Conservation (phyloP, 2,797 vertebrate genomes). For the Pangasius mekongensis region DNA sequence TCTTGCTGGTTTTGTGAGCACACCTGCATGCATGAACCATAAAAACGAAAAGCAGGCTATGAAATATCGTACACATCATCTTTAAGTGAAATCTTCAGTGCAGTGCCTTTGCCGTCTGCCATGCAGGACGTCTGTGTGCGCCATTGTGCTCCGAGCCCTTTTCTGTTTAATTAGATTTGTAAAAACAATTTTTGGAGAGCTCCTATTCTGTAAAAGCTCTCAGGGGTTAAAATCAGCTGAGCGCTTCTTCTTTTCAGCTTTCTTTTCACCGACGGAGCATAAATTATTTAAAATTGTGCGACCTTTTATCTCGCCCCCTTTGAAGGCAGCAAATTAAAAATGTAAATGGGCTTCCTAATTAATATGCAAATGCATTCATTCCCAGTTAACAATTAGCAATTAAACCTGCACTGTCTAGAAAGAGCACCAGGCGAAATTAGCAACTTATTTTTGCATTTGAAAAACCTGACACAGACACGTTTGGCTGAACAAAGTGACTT, state of each 20-base stretch:
- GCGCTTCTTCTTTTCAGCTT: slow-evolving; percentile 98
- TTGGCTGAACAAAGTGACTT: slow-evolving; percentile 98
- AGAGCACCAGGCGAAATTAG: slow-evolving; percentile 99
- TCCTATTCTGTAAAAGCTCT: slow-evolving; percentile 87
- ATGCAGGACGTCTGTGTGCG: slow-evolving; percentile 73
- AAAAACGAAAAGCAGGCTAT: not conserved
- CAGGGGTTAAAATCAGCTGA: slow-evolving; percentile 99
- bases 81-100: slow-evolving; percentile 3
- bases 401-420: slow-evolving; percentile 99
- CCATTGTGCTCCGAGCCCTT: slow-evolving; percentile 79
- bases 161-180: slow-evolving; percentile 89
- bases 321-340: slow-evolving; percentile 99
- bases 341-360: slow-evolving; percentile 99
- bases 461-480: slow-evolving; percentile 91
- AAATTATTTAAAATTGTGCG: slow-evolving; percentile 99
- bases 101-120: slow-evolving; percentile 68
- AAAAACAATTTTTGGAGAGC: slow-evolving; percentile 87
- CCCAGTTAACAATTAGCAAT: slow-evolving; percentile 99
- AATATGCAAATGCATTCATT: slow-evolving; percentile 99
- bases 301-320: slow-evolving; percentile 99
- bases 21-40: not conserved
- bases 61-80: slow-evolving; percentile 20
- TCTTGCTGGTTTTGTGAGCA: not conserved
- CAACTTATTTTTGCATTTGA: slow-evolving; percentile 99
- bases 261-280: slow-evolving; percentile 99